Conservation (phyloP, 1,140 invertebrate species). For the Macrocentrus cingulum region DNA sequence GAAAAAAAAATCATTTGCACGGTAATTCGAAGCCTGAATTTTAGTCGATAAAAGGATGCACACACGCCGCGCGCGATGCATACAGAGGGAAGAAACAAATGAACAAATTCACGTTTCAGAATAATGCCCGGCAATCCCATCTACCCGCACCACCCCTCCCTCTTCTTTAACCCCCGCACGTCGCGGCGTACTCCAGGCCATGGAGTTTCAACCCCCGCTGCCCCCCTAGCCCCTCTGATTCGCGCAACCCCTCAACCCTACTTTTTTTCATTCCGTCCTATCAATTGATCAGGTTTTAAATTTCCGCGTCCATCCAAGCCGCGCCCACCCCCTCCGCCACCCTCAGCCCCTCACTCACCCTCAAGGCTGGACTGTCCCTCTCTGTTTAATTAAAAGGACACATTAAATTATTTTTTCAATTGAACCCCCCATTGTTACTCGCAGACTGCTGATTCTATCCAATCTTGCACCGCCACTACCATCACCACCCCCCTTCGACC, state of each 20-base stretch:
- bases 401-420: conserved; percentile 61
- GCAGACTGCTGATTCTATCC: conserved; percentile 58
- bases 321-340: conserved; percentile 43
- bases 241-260: conserved; percentile 53
- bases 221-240: conserved; percentile 28
- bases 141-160: conserved; percentile 40
- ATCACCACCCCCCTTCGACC: conserved; percentile 29
- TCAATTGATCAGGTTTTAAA: conserved; percentile 62
- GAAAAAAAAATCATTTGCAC: conserved; percentile 57
- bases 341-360: conserved; percentile 34
- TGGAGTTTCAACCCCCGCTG: conserved; percentile 33
- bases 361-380: conserved; percentile 39
- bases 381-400: conserved; percentile 60
- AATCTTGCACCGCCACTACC: conserved; percentile 39
- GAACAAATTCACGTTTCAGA: conserved; percentile 61
- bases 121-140: conserved; percentile 60
- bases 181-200: conserved; percentile 26
- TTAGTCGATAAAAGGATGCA: conserved; percentile 60
- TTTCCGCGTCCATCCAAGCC: conserved; percentile 57
- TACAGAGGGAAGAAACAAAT: conserved; percentile 60
- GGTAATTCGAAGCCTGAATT: conserved; percentile 62
- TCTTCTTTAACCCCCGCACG: conserved; percentile 2
- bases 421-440: conserved; percentile 58
- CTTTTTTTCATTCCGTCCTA: conserved; percentile 60
- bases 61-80: conserved; percentile 55